Percentiles rank a stretch among this genome's conserved stretches.
phyloP scores from a whole-genome alignment of 2,797 vertebrate species.

The Tympanoctomys barrerae region DNA sequence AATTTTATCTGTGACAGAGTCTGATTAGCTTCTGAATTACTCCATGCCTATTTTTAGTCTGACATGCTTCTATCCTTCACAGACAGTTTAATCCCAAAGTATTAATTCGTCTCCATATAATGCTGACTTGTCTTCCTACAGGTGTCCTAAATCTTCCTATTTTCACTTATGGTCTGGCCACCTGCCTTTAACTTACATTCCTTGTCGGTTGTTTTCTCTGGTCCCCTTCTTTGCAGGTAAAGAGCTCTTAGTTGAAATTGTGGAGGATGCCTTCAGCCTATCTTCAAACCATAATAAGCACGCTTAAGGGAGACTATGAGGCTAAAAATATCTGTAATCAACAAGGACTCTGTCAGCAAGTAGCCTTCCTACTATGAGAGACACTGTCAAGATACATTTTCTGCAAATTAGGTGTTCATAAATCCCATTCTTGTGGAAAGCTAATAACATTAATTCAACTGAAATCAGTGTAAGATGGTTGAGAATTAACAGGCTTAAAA shows the following conservation, averaged over 20 bases:
- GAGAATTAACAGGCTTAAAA: background rate
- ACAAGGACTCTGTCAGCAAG: background rate
- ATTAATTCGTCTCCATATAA: conserved; percentile 90
- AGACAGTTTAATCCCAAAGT: conserved; percentile 91
- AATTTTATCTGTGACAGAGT: conserved; percentile 90
- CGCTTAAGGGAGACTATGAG: background rate
- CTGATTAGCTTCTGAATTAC: conserved; percentile 91
- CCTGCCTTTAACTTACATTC: conserved; percentile 84
- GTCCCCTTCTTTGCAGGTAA: conserved; percentile 58
- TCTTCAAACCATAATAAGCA: background rate
- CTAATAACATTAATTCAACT: background rate
- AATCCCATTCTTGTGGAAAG: background rate
- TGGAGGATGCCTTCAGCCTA: background rate
- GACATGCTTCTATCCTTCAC: conserved; percentile 90
- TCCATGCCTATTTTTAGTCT: conserved; percentile 89
- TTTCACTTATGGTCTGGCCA: conserved; percentile 85
- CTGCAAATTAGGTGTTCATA: background rate
- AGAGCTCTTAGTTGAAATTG: conserved; percentile 7
- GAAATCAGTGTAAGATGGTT: background rate
- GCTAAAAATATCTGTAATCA: background rate
- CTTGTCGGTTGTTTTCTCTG: conserved; percentile 81
- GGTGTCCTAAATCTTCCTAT: conserved; percentile 88
- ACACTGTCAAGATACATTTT: background rate
- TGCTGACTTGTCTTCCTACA: conserved; percentile 88
- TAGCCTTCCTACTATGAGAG: background rate